Evolutionary conservation across 2,113 vertebrate genomes (phyloP), one percentile per base, ranked within the genome.

Genomic region (Eidolon helvum): DNA sequence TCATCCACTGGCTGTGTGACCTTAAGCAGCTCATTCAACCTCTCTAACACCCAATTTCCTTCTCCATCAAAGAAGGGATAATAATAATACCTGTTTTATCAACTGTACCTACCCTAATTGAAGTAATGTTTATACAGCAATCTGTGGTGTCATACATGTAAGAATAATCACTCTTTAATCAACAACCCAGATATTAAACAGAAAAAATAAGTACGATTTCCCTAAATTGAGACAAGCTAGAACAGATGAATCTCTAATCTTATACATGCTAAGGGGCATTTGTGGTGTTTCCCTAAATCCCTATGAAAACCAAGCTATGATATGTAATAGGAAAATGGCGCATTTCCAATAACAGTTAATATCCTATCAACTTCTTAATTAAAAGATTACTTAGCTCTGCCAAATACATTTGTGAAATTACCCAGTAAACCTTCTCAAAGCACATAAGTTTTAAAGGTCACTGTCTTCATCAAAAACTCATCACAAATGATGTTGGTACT

Each of bases 371-470:
- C 92, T 92, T 95, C 33, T 71, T 28, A 90, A 93, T 53, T 87
- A 87, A 95, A 93, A 63, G 68, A 90, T 40, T 45, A 75, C 74
- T 90, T 33, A 84, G 53, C 35, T 71, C 74, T 88, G 68, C 33
- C 35, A 77, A 95, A 91, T 12, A 77, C 24, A 38, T 63, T 71
- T 97, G 30, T 72, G 72, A 91, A 93, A 93, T 80, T 75, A 88
- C 66, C 65, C 55, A 35, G 28, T 38, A 92, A 92, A 82, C 53
- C 38, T 84, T 88, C 40, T n/a, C 68, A 94, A 66, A 91, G 24
- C 61, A 92, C 12, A n/a, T 15, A 85, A 35, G 26, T 85, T 95
- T 82, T 57, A 84, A 90, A 87, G 33, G 61, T 40, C 90, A 78
- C 5, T 7, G 43, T 72, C n/a, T 28, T 86, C 66, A 90, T 33